Evolutionary conservation across 2,888 invertebrate species (phyloP), one percentile per base, ranked within the genome.

Genomic region (Lymantria dispar): DNA sequence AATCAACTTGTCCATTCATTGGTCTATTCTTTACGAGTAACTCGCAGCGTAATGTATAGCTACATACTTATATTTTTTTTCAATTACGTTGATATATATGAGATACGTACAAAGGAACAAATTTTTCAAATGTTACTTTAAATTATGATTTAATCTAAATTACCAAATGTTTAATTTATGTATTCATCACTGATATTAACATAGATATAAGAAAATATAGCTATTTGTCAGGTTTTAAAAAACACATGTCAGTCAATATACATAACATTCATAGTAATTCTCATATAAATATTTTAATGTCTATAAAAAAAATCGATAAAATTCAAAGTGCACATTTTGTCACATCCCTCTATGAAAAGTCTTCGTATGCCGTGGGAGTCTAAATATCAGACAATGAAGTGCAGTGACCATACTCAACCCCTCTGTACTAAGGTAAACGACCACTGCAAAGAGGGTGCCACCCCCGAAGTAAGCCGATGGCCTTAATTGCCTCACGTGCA

Each of bases 401-500:
- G 76, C 78, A 79, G 78, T 88, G 88, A 85, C 88, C 87, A 85
- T 58, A 62, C 55, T 74, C 80, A 76, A 80, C 85, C 85, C 85
- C 82, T 77, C 72, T 54, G 64, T 69, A 65, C 68, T 68, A 74
- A 83, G 90, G 90, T 88, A 87, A 90, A 88, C 81, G 89, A 87
- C 87, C 88, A 85, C 64, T 64, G 65, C 64, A 71, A 70, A 60
- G 85, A 87, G 90, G 88, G 88, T 86, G 88, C 78, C 88, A 86
- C 90, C 89, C 90, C 87, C 89, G 72, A 79, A 68, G 72, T 66
- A 64, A 60, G 52, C 58, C 68, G 65, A 63, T 68, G 73, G 71
- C 76, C 80, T 84, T 87, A 89, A 90, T 88, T 87, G 79, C 87
- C 81, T 87, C 85, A 87, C 87, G 87, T 86, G 87, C 79, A 78